Base-by-base conservation (phyloP, 2,113 vertebrate species). In the Eulacestoma nigropectus region DNA sequence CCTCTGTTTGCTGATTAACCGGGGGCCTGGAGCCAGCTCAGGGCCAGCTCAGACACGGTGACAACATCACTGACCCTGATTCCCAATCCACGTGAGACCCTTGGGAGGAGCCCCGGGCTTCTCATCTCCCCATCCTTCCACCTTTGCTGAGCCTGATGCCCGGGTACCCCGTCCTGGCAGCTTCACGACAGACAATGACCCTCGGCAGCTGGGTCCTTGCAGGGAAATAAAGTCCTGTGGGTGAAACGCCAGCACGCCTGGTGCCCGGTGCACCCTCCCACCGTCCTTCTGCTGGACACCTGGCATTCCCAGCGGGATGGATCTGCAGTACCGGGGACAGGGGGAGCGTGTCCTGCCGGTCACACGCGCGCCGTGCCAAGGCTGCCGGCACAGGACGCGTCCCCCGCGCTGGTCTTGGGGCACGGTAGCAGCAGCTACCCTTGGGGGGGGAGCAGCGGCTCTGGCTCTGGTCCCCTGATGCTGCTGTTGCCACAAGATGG, bases 361-460 rank as follows among this genome's bases (percentile, higher is more conserved):
- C 50, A 6, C 55, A 9, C 11, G 0, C 0, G 4, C 15, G 22
- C 37, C 16, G 3, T 15, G 49, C 57, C 22, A 0, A 14, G 41
- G 44, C 81, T 20, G 7, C 2, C 0, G 2, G 62, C 19, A 3
- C 2, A 5, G 41, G 16, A 5, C 2, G 1, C 0, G 1, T 21
- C 26, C 53, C 65, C 13, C 25, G 13, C 13, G 6, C n/a, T 2
- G 32, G 20, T 79, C 33, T 5, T 5, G 26, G 47, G 37, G 19
- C 59, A 0, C 35, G 0, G 26, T 1, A 3, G 17, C 1, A 0
- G n/a, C n/a, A n/a, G n/a, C n/a, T n/a, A n/a, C n/a, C n/a, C n/a
- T n/a, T n/a, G n/a, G n/a, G n/a, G 8, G 0, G 19, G 2, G 15
- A 87, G 42, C 37, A 11, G 8, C 41, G 3, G 13, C 14, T 11